Evolutionary conservation across 2,888 invertebrate species (phyloP), one percentile per base, ranked within the genome.

Genomic region (Luperina testacea): DNA sequence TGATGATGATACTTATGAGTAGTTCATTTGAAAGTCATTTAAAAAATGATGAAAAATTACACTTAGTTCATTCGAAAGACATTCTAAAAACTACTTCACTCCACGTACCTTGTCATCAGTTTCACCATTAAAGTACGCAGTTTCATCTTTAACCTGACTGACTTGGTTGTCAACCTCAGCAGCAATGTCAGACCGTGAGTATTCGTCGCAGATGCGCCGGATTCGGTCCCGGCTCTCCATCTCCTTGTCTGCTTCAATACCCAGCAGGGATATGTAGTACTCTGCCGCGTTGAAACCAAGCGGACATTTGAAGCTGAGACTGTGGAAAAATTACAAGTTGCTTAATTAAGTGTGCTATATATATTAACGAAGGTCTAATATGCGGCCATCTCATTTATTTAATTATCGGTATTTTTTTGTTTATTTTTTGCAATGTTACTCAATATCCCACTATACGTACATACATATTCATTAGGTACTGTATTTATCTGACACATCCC

Each of bases 281-380:
- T 99, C 99, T 0, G 99, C 98, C 4, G 98, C 98, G 94, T 99
- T 99, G 96, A 98, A 99, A 48, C 98, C 98, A 38, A 97, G 91
- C 0, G 99, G 99, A 91, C 98, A 98, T 83, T 96, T 95, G 89
- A 97, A 97, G 84, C 97, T 97, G 77, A 98, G 92, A 75, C 98
- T 98, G 84, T 61, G 78, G 74, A 83, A 24, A 7, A 61, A 1
- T 0, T 0, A 0, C 17, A 13, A 20, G 0, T 6, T 69, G 1
- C 63, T 63, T 63, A 8, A 17, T 27, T 27, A 27, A 27, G 15
- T 27, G 15, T 61, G 61, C 2, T 7, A 15, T 27, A 38, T 4
- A 38, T 42, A 42, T 6, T 42, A 42, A 42, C 38, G 38, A 42
- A 42, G 7, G 38, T 6, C 38, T 7, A 42, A 0, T 42, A 42